phyloP scores from a whole-genome alignment of 2,888 invertebrate species.

The Gnatocerus cornutus region DNA sequence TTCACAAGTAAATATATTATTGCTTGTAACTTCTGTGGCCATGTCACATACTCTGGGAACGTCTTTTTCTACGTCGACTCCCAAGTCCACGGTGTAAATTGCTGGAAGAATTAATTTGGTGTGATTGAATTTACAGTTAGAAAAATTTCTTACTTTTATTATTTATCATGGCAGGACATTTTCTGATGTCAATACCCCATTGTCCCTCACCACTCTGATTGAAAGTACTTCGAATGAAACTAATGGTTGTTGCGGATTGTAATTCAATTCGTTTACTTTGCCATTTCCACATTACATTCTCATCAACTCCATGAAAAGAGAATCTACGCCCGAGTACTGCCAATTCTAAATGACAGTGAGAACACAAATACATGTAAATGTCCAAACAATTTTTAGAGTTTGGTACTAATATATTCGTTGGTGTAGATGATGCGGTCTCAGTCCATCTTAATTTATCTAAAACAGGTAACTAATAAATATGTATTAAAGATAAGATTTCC shows the following conservation, averaged over 20 bases:
- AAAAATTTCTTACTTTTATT: not conserved
- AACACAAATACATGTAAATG: not conserved
- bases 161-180: not conserved
- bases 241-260: too few relatives aligned
- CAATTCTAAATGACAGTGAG: not conserved
- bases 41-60: not conserved
- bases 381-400: not conserved
- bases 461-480: not conserved
- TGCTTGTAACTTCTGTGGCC: not conserved
- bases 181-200: constrained; percentile 1
- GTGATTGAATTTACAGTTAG: too few relatives aligned
- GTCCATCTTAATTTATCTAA: not conserved
- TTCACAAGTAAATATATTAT: not conserved
- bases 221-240: too few relatives aligned
- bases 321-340: too few relatives aligned
- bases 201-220: not conserved
- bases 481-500: not conserved
- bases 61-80: not conserved
- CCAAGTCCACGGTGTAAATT: not conserved
- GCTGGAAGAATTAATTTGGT: not conserved
- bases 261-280: too few relatives aligned
- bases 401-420: not conserved
- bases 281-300: too few relatives aligned
- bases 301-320: too few relatives aligned
- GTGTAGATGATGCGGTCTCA: not conserved